Evolutionary conservation across 2,888 invertebrate species (phyloP).

Genomic region (Xestia c-nigrum): DNA sequence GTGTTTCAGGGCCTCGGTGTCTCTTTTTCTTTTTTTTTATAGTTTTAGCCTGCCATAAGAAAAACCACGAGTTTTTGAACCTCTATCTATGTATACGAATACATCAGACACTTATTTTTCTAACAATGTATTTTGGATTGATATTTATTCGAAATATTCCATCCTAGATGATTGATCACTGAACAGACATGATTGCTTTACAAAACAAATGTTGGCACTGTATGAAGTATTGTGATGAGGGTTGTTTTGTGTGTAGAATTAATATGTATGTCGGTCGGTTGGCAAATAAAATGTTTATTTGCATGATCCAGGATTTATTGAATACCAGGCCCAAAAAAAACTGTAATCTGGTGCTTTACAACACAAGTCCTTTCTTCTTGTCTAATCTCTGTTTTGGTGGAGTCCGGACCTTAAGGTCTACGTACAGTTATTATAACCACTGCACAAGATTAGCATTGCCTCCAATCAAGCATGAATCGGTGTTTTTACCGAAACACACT

Average conservation of each 20-base stretch:
- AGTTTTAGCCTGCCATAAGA: no score
- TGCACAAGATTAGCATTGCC: not conserved
- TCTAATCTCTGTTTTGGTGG: not conserved
- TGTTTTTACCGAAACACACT: no score
- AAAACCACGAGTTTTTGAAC: not conserved
- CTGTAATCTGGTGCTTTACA: not conserved
- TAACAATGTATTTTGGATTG: slow-evolving; percentile 25
- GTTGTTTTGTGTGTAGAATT: slow-evolving; percentile 22
- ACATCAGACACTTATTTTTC: slow-evolving; percentile 2
- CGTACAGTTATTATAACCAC: not conserved
- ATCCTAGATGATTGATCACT: slow-evolving; percentile 40
- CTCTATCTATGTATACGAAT: not conserved
- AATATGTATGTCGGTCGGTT: slow-evolving; percentile 18
- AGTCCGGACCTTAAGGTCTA: not conserved
- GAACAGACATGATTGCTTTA: slow-evolving; percentile 29
- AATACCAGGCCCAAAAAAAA: slow-evolving; percentile 2
- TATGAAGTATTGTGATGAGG: slow-evolving; percentile 22
- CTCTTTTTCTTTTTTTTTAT: not conserved
- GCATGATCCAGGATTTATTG: slow-evolving; percentile 20
- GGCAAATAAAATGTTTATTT: slow-evolving; percentile 35
- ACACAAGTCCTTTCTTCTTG: not conserved
- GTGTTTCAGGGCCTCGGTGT: no score
- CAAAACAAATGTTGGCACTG: slow-evolving; percentile 32
- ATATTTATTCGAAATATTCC: not conserved
- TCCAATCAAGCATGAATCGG: not conserved